Evolutionary conservation across 2,888 invertebrate species (phyloP), one percentile per base, ranked within the genome.

Genomic region (Netelia melanura): DNA sequence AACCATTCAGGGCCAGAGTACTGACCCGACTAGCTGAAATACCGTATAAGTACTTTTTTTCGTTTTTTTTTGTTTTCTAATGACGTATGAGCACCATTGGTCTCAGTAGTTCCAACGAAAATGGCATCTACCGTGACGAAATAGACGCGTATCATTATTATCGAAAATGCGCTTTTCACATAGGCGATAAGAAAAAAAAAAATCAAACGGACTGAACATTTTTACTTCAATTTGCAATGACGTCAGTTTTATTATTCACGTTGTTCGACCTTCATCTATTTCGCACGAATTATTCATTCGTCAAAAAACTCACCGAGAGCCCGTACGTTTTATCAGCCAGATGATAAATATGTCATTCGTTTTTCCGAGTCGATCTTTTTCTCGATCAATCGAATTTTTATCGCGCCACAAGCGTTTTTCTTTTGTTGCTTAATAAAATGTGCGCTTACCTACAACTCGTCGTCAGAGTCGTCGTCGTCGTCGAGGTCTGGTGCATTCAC

Each of bases 391-490:
- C 58, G 10, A 21, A 58, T 58, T 58, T 58, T 3, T 8, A 38
- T 38, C 21, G 8, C 2, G 9, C 9, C 0, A 0, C 21, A 9
- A 3, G 1, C 30, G 17, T 64, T 2, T 38, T 65, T 52, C 17
- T 61, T 74, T 74, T 21, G 21, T 21, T 21, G 21, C 23, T 61
- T 74, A 44, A 5, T 17, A n/a, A 54, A 62, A 52, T 52, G 23
- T 65, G 30, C 56, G 38, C 25, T 65, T 25, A 23, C 23, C 65
- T 21, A 21, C 58, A 58, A 65, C 23, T 76, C 80, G 82, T 88
- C 87, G 85, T 71, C 84, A 84, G 85, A 82, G 87, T 89, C 89
- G 88, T 87, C 91, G 88, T 89, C 85, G 88, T 86, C 84, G 87
- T 84, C 56, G 79, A 80, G 87, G 87, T 87, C 89, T 91, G 89